Evolutionary conservation across 2,797 vertebrate species (phyloP).

Genomic region (Galago senegalensis): DNA sequence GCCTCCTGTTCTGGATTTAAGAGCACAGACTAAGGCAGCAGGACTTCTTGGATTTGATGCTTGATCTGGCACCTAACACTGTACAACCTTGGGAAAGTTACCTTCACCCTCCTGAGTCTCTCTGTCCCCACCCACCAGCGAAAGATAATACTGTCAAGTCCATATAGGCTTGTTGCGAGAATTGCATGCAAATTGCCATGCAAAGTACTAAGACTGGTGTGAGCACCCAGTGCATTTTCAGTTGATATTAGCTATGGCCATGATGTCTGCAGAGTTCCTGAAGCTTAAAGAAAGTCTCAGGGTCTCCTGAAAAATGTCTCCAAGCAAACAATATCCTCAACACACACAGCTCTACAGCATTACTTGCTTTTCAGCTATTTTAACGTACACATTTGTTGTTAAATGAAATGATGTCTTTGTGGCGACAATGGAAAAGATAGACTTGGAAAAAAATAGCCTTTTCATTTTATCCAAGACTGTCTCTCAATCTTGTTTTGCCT

Average conservation of each 20-base stretch:
- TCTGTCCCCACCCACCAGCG: neutral
- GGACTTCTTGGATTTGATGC: neutral
- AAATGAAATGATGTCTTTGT: slow-evolving; percentile 52
- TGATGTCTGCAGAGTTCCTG: slow-evolving; percentile 26
- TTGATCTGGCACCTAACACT: neutral
- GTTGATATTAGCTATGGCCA: slow-evolving; percentile 10
- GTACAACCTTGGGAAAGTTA: neutral
- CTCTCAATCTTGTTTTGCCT: slow-evolving; percentile 61
- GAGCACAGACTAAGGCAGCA: accelerated
- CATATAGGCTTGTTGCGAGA: neutral
- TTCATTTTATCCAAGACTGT: slow-evolving; percentile 67
- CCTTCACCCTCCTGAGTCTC: neutral
- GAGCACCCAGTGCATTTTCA: neutral
- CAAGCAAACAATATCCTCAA: neutral
- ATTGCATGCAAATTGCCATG: neutral
- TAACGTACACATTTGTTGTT: slow-evolving; percentile 60
- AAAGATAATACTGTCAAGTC: neutral
- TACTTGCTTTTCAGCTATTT: slow-evolving; percentile 37
- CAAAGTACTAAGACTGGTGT: neutral
- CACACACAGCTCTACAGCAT: neutral
- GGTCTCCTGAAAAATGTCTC: neutral
- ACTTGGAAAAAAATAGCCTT: neutral
- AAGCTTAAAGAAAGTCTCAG: slow-evolving; percentile 32
- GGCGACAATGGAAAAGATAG: neutral
- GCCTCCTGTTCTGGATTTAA: neutral